These are phyloP conservation scores for Littorina saxatilis DNA, from an alignment of 1,140 invertebrate genomes.

Conservation along the genomic window DNA sequence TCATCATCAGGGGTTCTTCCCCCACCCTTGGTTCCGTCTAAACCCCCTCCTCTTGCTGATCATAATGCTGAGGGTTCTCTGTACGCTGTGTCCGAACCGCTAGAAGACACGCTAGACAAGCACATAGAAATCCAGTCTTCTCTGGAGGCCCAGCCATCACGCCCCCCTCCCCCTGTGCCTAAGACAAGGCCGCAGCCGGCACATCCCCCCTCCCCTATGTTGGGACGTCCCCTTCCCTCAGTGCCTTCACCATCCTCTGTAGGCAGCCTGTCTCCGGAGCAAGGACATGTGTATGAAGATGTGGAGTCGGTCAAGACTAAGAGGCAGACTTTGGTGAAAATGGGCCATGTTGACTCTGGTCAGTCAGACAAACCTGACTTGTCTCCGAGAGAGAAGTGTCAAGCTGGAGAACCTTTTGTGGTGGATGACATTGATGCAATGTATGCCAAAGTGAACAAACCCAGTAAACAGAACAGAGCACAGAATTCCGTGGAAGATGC, in stretches of 20 bases:
- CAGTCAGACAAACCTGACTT: no score
- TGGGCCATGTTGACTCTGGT: no score
- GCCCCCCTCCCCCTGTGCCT: not conserved
- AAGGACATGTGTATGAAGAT: not conserved
- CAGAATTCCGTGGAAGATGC: not conserved
- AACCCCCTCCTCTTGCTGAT: not conserved
- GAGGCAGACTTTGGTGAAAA: no score
- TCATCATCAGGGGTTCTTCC: not conserved
- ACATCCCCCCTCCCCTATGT: not conserved
- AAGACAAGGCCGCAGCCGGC: not conserved
- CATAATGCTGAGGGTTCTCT: not conserved
- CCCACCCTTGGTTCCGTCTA: not conserved
- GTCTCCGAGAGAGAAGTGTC: no score
- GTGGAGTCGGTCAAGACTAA: conserved; percentile 2
- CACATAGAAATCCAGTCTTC: not conserved
- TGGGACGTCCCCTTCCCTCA: conserved; percentile 13
- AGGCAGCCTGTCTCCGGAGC: not conserved
- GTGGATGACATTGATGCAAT: not conserved
- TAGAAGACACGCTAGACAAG: not conserved
- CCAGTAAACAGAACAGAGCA: not conserved
- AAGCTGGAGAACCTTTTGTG: not conserved
- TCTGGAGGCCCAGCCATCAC: not conserved
- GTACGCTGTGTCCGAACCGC: conserved; percentile 3
- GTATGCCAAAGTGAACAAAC: conserved; percentile 35
- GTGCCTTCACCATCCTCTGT: not conserved